Percentiles rank a stretch among this genome's conserved stretches.
Evolutionary conservation across 2,888 invertebrate species (phyloP).

Genomic region (Lissocephala sabroskyi): DNA sequence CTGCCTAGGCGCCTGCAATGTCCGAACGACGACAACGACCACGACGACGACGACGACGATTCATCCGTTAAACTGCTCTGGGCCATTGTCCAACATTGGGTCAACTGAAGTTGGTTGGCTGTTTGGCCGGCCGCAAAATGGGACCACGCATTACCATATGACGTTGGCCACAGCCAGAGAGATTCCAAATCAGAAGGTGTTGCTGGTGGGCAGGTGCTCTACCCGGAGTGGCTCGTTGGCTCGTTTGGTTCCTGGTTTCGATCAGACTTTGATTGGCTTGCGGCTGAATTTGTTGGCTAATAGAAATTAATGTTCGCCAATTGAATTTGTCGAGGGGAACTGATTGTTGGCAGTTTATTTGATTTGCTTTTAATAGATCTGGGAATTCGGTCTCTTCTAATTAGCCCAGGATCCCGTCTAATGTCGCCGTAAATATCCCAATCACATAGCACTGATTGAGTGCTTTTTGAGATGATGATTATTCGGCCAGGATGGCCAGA

Average conservation of each 20-base stretch:
- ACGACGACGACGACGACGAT: conserved; percentile 23
- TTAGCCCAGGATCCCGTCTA: too few species aligned
- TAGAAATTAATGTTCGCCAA: conserved; percentile 21
- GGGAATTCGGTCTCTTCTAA: too few species aligned
- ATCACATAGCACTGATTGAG: too few species aligned
- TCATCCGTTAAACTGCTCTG: conserved; percentile 51
- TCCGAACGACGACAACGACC: conserved; percentile 5
- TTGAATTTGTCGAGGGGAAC: too few species aligned
- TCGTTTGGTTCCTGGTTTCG: conserved; percentile 17
- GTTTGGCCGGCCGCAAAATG: conserved; percentile 29
- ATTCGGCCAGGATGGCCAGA: too few species aligned
- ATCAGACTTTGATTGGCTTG: conserved; percentile 11
- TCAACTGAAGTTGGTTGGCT: conserved; percentile 34
- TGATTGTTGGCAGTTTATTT: too few species aligned
- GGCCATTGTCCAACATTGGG: conserved; percentile 55
- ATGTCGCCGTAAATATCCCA: too few species aligned
- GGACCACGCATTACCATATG: conserved; percentile 40
- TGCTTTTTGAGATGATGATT: too few species aligned
- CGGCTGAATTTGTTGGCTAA: conserved; percentile 23
- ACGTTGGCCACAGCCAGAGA: conserved; percentile 8
- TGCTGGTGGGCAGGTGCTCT: conserved; percentile 27
- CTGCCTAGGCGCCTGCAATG: background rate
- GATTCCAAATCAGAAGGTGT: conserved; percentile 24
- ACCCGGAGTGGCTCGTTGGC: conserved; percentile 12
- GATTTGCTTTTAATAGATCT: too few species aligned